Percentiles rank a stretch among this genome's conserved stretches.
Conservation (phyloP, 2,113 vertebrate genomes). For the Bettongia penicillata region DNA sequence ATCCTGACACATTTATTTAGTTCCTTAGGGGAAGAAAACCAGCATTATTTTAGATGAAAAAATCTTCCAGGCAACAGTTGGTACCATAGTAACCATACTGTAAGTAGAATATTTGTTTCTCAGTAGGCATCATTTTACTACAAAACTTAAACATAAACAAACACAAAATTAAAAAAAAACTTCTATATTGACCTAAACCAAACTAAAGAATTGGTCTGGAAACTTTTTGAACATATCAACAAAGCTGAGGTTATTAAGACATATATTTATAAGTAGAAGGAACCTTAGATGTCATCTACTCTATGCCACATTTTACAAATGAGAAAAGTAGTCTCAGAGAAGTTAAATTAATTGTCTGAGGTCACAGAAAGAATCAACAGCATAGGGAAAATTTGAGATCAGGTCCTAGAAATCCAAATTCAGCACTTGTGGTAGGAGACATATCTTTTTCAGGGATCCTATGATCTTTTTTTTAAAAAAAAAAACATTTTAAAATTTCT, state of each 20-base stretch:
- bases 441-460: neutral
- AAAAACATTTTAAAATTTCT: no score
- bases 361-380: neutral
- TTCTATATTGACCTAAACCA: neutral
- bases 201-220: neutral
- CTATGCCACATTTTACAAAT: neutral
- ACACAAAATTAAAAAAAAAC: neutral
- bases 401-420: neutral
- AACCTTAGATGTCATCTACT: neutral
- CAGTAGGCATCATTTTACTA: neutral
- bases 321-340: neutral
- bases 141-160: neutral
- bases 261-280: neutral
- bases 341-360: neutral
- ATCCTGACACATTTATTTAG: neutral
- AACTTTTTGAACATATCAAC: neutral
- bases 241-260: neutral
- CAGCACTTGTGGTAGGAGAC: neutral
- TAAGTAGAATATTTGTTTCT: neutral
- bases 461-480: no score
- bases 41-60: neutral
- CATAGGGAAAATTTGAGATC: neutral
- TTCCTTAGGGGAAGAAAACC: neutral
- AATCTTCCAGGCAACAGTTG: neutral
- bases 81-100: neutral